Base-by-base conservation (phyloP, 2,888 invertebrate genomes). In the Entomobrya proxima region DNA sequence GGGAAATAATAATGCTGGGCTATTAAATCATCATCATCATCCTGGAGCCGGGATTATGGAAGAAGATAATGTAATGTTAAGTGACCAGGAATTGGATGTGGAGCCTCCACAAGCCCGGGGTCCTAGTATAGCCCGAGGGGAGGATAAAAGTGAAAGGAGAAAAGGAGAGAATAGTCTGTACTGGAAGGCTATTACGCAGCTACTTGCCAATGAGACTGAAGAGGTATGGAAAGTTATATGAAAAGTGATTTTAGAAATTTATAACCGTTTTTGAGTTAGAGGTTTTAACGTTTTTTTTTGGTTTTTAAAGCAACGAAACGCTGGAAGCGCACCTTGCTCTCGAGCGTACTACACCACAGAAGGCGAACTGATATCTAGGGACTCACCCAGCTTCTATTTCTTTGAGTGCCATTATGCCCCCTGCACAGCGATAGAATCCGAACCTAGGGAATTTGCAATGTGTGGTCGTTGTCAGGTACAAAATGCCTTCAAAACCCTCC, bases 391-490 rank as follows among this genome's bases (percentile, higher is more conserved):
- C 15, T 91, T 90, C 85, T 90, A 91, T 88, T 93, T 92, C 90
- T 93, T 92, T 89, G 93, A 93, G 90, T 93, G 93, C 89, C 93
- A 93, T 89, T 92, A 92, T 89, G 92, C 84, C 18, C 93, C 93
- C 0, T 93, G 93, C 89, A 92, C 92, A 9, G 92, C 92, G 75
- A 92, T 93, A 90, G 93, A 93, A 88, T 91, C 91, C 81, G 92
- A 92, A 87, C 91, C 92, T 11, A 89, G 93, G 77, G 92, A 93
- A 88, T 93, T 93, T 90, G 92, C 92, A 88, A 93, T 93, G 89
- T 93, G 93, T 91, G 93, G 93, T 9, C 89, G 93, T 67, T 93
- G 93, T 88, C 93, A 92, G 90, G 91, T 92, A 85, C 80, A 50
- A 74, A 40, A 44, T 2, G n/a, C 37, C 37, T n/a, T 32, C 11